Conservation (phyloP, 2,113 vertebrate genomes). For the Taxidea taxus region DNA sequence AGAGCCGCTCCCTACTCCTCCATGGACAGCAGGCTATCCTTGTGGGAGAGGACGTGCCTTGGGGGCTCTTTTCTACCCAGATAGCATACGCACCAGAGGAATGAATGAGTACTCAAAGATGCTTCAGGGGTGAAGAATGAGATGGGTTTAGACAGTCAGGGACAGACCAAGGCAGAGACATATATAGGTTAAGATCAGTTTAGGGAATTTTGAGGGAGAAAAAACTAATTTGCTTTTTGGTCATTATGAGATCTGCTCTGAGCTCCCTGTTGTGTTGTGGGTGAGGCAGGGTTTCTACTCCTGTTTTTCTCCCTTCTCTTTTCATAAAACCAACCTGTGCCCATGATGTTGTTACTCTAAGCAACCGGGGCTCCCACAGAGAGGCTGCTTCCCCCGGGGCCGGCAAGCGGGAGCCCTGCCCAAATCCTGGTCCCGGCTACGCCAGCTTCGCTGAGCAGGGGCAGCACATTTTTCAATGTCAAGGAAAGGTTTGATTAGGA, state of each 20-base stretch:
- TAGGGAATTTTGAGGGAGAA: not conserved
- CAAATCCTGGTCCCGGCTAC: no score
- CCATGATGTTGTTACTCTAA: not conserved
- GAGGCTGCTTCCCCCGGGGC: not conserved
- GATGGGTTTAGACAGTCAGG: not conserved
- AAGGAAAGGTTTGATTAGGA: not conserved
- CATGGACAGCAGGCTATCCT: not conserved
- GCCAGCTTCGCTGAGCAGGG: not conserved
- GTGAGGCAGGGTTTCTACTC: not conserved
- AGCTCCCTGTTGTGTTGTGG: not conserved
- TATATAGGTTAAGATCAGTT: not conserved
- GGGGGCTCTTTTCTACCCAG: not conserved
- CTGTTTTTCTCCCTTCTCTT: not conserved
- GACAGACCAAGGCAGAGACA: not conserved
- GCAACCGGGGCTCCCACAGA: not conserved
- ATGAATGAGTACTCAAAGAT: not conserved
- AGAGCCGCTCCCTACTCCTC: not conserved
- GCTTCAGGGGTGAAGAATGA: not conserved
- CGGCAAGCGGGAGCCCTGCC: not conserved
- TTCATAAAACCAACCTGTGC: not conserved
- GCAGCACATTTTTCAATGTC: slow-evolving; percentile 46
- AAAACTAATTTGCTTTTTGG: not conserved
- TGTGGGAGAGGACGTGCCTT: not conserved
- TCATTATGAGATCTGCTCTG: not conserved
- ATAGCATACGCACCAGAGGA: not conserved